Percentiles rank a stretch among this genome's conserved stretches.
These are phyloP conservation scores for Homalodisca vitripennis DNA, from an alignment of 1,140 invertebrate genomes.

Conservation along the genomic window DNA sequence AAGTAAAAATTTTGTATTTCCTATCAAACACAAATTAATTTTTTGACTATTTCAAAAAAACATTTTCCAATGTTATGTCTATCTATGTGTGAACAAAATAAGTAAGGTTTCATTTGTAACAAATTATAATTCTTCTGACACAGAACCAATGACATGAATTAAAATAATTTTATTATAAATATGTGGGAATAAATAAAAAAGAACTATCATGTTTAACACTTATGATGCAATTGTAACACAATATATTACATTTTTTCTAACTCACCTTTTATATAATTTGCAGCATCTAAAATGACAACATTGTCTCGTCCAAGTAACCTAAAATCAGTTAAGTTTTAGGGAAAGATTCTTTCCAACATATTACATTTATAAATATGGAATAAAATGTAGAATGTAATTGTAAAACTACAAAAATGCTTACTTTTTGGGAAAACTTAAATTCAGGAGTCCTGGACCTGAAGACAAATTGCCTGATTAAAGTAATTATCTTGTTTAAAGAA, in stretches of 20 bases:
- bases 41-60: too few species aligned
- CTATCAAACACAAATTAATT: too few species aligned
- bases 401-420: not conserved
- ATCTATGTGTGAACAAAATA: not conserved
- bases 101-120: not conserved
- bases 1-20: too few species aligned
- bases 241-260: not conserved
- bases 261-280: conserved; percentile 95
- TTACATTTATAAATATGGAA: conserved; percentile 19
- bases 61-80: too few species aligned
- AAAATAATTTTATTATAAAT: not conserved
- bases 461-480: not conserved
- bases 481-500: not conserved
- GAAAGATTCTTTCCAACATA: too few species aligned
- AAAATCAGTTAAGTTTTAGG: too few species aligned
- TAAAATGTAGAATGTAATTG: not conserved
- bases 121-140: not conserved
- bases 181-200: not conserved
- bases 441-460: not conserved
- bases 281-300: conserved; percentile 87
- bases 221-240: not conserved
- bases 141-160: not conserved
- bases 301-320: conserved; percentile 70
- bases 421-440: not conserved
- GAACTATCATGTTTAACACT: not conserved